Evolutionary conservation across 2,888 invertebrate genomes (phyloP).

Genomic region (Axea sp.): DNA sequence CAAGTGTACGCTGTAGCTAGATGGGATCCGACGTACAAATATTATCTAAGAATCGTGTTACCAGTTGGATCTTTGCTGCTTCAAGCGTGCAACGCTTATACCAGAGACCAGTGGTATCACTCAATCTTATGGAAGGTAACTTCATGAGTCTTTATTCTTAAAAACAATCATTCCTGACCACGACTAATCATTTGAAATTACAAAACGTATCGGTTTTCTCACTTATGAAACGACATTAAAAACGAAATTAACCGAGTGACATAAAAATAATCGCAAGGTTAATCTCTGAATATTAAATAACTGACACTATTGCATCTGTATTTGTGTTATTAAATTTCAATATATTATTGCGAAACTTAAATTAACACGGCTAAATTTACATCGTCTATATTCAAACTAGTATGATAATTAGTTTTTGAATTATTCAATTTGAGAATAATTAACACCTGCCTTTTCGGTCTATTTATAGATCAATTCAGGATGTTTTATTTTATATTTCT

Average conservation of each 20-base stretch:
- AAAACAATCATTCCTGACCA: neutral
- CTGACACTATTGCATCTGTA: neutral
- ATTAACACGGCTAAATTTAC: neutral
- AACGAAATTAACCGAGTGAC: too few species aligned
- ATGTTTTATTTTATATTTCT: too few species aligned
- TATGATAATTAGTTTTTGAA: constrained; percentile 8
- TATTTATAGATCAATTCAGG: too few species aligned
- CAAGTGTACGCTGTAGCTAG: constrained; percentile 88
- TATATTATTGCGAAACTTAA: neutral
- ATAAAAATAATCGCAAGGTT: constrained; percentile 13
- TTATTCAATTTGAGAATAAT: too few species aligned
- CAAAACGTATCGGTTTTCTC: neutral
- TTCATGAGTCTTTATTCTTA: neutral
- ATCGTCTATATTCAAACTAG: neutral
- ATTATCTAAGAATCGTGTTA: constrained; percentile 88
- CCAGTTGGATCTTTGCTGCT: constrained; percentile 87
- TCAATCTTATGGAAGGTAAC: constrained; percentile 89
- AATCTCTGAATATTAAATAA: constrained; percentile 7
- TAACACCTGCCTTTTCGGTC: too few species aligned
- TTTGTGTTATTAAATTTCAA: constrained; percentile 3
- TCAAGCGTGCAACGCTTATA: constrained; percentile 88
- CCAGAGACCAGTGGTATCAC: constrained; percentile 91
- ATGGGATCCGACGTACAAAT: constrained; percentile 90
- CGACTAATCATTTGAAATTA: neutral
- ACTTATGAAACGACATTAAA: neutral